Evolutionary conservation across 1,140 invertebrate species (phyloP), one percentile per base, ranked within the genome.

Genomic region (Plectus sambesii): DNA sequence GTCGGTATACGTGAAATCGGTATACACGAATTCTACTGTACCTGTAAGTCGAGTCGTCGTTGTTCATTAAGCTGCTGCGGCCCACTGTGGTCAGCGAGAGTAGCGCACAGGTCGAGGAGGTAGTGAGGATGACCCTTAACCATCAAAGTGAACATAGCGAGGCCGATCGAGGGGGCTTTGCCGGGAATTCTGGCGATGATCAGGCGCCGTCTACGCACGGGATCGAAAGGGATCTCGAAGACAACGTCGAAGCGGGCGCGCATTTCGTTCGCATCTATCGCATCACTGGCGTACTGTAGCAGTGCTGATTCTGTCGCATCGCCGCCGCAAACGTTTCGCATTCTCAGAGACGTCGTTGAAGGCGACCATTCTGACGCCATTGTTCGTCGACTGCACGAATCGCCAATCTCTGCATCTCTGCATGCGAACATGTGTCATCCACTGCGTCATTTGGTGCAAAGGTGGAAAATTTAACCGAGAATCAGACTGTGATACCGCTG

Each of bases 121-220:
- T 90, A 79, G 73, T 99, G 93, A 1, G 93, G 92, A 4, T 93
- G 93, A 29, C 93, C 93, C 78, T 99, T 99, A 92, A 99, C 97
- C n/a, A 94, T 89, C 56, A 97, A 74, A 58, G 93, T 72, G 70
- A 89, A 85, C 40, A 86, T 78, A 4, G 83, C 84, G 35, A 56
- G 26, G 9, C 36, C 45, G 19, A 69, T 93, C 87, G 46, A 51
- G 15, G 19, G 25, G 29, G 61, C 25, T 5, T 39, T 36, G 70
- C 82, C 84, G 8, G 82, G 73, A 68, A 81, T 84, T 61, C 93
- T 87, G 69, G 97, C 90, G 54, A 96, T 80, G 2, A 89, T 96
- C 27, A 90, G 85, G 42, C 55, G 56, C 23, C 45, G 59, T 35
- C 59, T 59, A 48, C 59, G 58, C n/a, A 35, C 51, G 1, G 57